These are phyloP conservation scores for Ochropleura leucogaster DNA, from an alignment of 2,888 invertebrate species.

Conservation along the genomic window DNA sequence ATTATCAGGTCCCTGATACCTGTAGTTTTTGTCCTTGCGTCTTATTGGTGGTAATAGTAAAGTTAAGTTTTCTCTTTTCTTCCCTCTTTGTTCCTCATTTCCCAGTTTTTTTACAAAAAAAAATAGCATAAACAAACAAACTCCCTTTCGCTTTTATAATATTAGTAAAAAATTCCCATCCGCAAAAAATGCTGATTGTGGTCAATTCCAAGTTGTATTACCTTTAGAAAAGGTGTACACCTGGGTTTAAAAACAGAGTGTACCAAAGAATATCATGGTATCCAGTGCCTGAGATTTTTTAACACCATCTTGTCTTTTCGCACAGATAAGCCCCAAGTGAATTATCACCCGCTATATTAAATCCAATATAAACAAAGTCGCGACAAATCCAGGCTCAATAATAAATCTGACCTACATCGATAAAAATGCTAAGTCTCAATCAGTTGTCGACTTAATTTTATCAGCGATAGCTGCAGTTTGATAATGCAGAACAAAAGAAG, in stretches of 20 bases:
- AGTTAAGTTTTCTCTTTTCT: no score
- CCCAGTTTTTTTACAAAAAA: no score
- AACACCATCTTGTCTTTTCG: not conserved
- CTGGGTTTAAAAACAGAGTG: not conserved
- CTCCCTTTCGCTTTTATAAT: no score
- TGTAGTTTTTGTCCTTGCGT: no score
- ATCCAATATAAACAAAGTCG: not conserved
- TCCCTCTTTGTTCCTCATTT: no score
- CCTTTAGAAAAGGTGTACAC: not conserved
- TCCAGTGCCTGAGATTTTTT: not conserved
- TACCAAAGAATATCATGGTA: not conserved
- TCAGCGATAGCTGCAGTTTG: constrained; percentile 31
- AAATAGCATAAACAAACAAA: no score
- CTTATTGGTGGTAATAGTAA: no score
- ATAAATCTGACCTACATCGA: constrained; percentile 43
- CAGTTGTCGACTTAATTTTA: constrained; percentile 30
- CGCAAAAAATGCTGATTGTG: not conserved
- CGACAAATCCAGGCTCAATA: not conserved
- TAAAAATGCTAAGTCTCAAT: constrained; percentile 29
- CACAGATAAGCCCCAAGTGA: no score
- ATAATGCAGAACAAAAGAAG: not conserved
- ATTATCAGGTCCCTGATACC: no score
- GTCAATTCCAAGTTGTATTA: not conserved
- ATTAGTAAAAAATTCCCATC: no score
- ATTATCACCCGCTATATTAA: not conserved